Base-by-base conservation (phyloP, 2,888 invertebrate genomes). In the Galeruca laticollis region DNA sequence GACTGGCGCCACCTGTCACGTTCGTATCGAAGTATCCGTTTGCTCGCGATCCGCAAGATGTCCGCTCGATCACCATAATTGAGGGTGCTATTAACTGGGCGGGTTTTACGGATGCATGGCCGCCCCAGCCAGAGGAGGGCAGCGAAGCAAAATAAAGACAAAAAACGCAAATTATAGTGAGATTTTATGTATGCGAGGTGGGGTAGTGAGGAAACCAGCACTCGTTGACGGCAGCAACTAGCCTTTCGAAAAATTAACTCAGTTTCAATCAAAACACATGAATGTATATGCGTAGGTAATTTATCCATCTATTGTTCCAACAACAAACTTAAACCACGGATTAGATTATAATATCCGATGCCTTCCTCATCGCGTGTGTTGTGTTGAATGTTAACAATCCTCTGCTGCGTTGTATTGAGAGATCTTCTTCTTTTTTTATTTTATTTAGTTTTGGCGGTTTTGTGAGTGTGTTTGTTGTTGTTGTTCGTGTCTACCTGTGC, bases 61-160 rank as follows among this genome's bases (percentile, higher is more conserved):
- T 73, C 80, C 77, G 60, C 4, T 21, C 76, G 73, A 52, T 79
- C 77, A 75, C 69, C 71, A 82, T 83, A 84, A 84, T 84, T 82
- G 83, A 83, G 84, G 85, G 85, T 84, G 85, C 84, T 84, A 86
- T 86, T 86, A 86, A 84, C 85, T 86, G 86, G 86, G 86, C 86
- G 86, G 86, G 83, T 84, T 84, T 84, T 84, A 84, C 83, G 84
- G 83, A 85, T 85, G 83, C 85, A 86, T 86, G 86, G 86, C 86
- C 85, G 86, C 85, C 85, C 84, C 84, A 60, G 84, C 81, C 79
- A 84, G 84, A 84, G 84, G 83, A 84, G 84, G 84, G 84, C 83
- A 82, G 79, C 82, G 81, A 82, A 82, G 78, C 81, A 83, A 84
- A 83, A 83, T 84, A 85, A 57, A 83, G 83, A 85, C 83, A 85